Base-by-base conservation (phyloP, 2,797 vertebrate genomes). In the Podarcis lilfordi region DNA sequence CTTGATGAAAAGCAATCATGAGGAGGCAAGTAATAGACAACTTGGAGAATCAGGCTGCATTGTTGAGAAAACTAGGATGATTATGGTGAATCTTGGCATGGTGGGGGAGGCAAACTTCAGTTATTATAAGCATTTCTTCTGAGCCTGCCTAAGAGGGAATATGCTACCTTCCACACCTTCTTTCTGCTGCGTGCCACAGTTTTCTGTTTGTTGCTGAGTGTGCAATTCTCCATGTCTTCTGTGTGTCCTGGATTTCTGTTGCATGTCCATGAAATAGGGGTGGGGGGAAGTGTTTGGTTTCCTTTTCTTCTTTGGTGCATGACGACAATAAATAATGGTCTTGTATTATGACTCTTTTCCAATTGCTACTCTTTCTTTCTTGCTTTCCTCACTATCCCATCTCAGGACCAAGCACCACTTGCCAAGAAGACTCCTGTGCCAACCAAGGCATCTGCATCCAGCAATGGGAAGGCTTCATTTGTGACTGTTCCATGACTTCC, bases 401-500 rank as follows among this genome's bases (percentile, higher is more conserved):
- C 66, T 37, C 87, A 99, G 99, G 99, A 95, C 98, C 99, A 0
- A 99, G 98, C 94, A 99, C 98, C 90, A 99, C 98, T 71, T 99
- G 99, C 93, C 98, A 99, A 94, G 99, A 99, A 96, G 98, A 99
- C 95, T 99, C 98, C 9, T 99, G 99, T 79, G 98, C 98, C 0
- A 99, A 99, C 97, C 98, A 99, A 95, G 99, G 99, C 0, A 98
- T 99, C 93, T 99, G 99, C 92, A 99, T 99, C 94, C 99, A 99
- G 92, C 98, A 99, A 19, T 99, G 99, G 99, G 98, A 99, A 96
- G 99, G 99, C 88, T 99, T 98, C 96, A 99, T 98, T 27, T 99
- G 98, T 0, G 99, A 99, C 94, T 99, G 99, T 91, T 98, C 98
- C 89, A 99, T 99, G 98, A 99, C 99, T 8, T 99, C 98, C 0